Conservation (phyloP, 2,797 vertebrate genomes). For the Cheirogaleus major region DNA sequence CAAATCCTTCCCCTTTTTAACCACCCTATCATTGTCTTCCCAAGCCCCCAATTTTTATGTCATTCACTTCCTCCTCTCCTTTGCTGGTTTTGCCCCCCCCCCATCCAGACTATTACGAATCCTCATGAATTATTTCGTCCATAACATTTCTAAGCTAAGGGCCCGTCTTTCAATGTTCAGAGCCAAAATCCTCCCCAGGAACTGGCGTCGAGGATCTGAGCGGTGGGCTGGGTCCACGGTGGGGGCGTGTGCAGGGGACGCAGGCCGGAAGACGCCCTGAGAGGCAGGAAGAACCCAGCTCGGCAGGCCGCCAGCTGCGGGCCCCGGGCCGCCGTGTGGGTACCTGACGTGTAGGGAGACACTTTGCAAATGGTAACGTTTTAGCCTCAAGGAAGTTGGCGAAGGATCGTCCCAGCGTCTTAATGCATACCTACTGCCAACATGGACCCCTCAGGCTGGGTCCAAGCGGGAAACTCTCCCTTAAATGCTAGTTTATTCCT, state of each 20-base stretch:
- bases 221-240: rapidly evolving
- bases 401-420: neutral
- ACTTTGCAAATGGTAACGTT: neutral
- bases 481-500: rapidly evolving
- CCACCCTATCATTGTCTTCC: constrained; percentile 26
- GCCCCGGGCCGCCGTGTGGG: too few species aligned
- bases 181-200: neutral
- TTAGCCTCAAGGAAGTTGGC: neutral
- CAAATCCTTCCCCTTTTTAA: neutral
- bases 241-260: rapidly evolving
- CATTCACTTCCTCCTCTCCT: neutral
- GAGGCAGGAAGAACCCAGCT: rapidly evolving
- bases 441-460: neutral
- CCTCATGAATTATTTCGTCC: neutral
- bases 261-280: rapidly evolving
- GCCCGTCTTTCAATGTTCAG: neutral
- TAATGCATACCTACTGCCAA: rapidly evolving
- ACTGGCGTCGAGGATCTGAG: neutral
- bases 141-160: neutral
- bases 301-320: too few species aligned
- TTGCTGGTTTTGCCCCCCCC: neutral
- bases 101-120: neutral
- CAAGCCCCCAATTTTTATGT: neutral
- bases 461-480: neutral
- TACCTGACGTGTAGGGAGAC: rapidly evolving